A percentile compares a stretch with the other conserved stretches of the same genome.
phyloP scores from a whole-genome alignment of 1,140 invertebrate genomes.

The Ganaspis sp. region DNA sequence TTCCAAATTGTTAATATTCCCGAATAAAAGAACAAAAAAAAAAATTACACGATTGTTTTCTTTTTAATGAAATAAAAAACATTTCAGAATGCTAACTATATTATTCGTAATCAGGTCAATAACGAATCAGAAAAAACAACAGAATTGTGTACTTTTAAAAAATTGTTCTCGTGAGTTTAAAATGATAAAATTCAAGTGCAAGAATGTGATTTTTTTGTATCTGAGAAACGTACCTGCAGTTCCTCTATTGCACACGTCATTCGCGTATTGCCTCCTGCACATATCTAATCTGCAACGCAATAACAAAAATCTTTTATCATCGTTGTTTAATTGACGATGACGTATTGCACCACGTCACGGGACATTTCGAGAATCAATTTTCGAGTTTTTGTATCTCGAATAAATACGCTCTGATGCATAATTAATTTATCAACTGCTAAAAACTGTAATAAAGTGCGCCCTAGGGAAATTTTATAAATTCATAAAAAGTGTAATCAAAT shows the following conservation, averaged over 20 bases:
- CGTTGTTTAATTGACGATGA: conserved; percentile 49
- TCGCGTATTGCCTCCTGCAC: conserved; percentile 95
- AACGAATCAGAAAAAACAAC: too few species aligned
- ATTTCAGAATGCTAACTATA: too few species aligned
- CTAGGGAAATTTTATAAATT: neutral
- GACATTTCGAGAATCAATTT: conserved; percentile 48
- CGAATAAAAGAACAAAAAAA: too few species aligned
- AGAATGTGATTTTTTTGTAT: conserved; percentile 42
- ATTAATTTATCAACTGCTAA: conserved; percentile 31
- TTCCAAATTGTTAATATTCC: too few species aligned
- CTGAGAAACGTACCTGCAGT: conserved; percentile 90
- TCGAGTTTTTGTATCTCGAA: neutral
- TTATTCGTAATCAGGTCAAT: too few species aligned
- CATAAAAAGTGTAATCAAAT: neutral
- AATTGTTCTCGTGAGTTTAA: neutral
- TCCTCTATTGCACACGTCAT: conserved; percentile 97
- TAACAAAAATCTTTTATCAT: conserved; percentile 73
- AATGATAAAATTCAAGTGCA: neutral
- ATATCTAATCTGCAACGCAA: conserved; percentile 95
- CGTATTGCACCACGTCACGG: conserved; percentile 61
- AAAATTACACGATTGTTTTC: too few species aligned
- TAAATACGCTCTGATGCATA: neutral
- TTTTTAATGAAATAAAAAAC: too few species aligned
- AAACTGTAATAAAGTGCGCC: conserved; percentile 34
- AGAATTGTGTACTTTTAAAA: neutral